Conservation (phyloP, 1,140 invertebrate genomes). For the Drosophila funebris region DNA sequence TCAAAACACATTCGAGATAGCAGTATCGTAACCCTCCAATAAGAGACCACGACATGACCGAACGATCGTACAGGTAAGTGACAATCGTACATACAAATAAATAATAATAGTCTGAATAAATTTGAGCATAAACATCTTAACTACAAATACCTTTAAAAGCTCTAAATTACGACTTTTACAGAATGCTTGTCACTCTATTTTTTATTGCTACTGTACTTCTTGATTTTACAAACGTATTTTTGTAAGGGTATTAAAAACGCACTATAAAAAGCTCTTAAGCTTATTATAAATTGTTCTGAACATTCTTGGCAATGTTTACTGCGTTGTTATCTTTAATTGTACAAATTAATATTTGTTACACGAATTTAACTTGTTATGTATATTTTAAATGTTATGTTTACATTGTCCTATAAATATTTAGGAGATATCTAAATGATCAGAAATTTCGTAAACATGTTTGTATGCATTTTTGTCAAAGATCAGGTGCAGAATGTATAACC, state of each 20-base stretch:
- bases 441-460: too few relatives aligned
- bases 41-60: slow-evolving; percentile 36
- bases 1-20: not conserved
- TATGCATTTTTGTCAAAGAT: too few relatives aligned
- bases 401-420: too few relatives aligned
- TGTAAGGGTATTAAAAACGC: not conserved
- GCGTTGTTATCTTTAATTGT: not conserved
- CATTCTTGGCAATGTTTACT: not conserved
- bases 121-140: too few relatives aligned
- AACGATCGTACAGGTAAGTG: slow-evolving; percentile 51
- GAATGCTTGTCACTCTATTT: not conserved
- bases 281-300: not conserved
- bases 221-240: not conserved
- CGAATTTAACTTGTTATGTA: too few relatives aligned
- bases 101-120: not conserved
- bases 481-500: too few relatives aligned
- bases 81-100: not conserved
- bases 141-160: too few relatives aligned
- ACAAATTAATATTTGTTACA: not conserved
- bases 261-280: not conserved
- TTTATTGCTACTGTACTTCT: too few relatives aligned
- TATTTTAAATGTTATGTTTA: too few relatives aligned
- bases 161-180: too few relatives aligned
- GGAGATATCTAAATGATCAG: too few relatives aligned
- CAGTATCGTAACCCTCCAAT: slow-evolving; percentile 24